These are phyloP conservation scores for Eupristina koningsbergeri DNA, from an alignment of 1,140 invertebrate species.

Conservation along the genomic window DNA sequence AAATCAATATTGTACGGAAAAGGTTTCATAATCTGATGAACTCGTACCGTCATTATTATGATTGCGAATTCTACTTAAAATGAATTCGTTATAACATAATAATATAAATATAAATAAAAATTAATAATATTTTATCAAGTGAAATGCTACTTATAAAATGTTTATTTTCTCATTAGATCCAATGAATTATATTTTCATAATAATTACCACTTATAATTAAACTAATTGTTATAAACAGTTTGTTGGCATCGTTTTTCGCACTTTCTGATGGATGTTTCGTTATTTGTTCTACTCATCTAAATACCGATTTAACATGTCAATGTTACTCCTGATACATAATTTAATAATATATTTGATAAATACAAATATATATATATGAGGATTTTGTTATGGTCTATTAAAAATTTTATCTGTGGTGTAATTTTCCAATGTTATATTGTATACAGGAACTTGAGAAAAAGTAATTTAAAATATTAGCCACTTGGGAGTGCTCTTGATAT, in stretches of 20 bases:
- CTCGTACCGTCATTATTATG: neutral
- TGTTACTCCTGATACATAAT: neutral
- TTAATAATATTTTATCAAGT: too few relatives aligned
- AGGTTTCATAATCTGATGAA: neutral
- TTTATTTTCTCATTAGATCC: too few relatives aligned
- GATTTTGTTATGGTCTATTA: too few relatives aligned
- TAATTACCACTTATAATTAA: too few relatives aligned
- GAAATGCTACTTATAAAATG: too few relatives aligned
- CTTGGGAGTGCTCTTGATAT: neutral
- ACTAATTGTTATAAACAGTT: neutral
- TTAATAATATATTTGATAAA: too few relatives aligned
- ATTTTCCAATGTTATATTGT: too few relatives aligned
- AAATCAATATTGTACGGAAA: neutral
- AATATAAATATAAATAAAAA: too few relatives aligned
- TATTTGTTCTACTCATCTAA: neutral
- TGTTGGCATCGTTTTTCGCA: neutral
- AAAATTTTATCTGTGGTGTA: too few relatives aligned
- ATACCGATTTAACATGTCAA: constrained; percentile 4
- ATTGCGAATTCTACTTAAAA: neutral
- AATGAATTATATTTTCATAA: too few relatives aligned
- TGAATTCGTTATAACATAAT: neutral
- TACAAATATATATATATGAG: too few relatives aligned
- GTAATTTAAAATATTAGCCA: constrained; percentile 14
- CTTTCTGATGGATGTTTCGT: neutral
- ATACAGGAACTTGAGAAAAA: too few relatives aligned